Conservation (phyloP, 2,888 invertebrate species). For the Notodonta dromedarius region DNA sequence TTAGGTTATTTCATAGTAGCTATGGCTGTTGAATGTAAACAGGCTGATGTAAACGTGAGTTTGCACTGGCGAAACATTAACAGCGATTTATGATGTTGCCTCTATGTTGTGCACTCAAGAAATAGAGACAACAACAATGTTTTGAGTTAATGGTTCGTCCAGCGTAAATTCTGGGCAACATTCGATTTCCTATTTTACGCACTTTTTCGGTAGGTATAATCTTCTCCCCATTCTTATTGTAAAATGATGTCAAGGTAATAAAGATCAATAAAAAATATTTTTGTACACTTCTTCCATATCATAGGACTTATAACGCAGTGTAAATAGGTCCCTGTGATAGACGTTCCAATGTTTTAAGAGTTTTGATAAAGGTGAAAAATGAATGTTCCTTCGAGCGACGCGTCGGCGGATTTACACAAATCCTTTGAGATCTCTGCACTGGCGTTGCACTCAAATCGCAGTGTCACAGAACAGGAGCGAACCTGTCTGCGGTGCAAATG, state of each 20-base stretch:
- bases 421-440: conserved; percentile 14
- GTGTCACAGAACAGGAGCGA: conserved; percentile 6
- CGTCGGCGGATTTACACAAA: conserved; percentile 4
- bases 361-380: neutral
- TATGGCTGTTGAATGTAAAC: conserved; percentile 7
- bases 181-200: no score
- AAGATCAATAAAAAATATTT: no score
- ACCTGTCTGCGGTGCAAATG: neutral
- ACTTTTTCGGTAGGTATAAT: no score
- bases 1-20: neutral
- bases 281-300: no score
- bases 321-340: neutral
- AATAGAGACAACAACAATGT: no score
- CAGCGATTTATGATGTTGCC: no score
- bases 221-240: no score
- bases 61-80: no score
- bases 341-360: neutral
- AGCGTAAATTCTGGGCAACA: no score
- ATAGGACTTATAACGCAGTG: neutral
- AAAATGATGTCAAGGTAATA: no score
- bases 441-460: conserved; percentile 8
- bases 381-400: neutral
- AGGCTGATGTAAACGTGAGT: neutral
- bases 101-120: no score
- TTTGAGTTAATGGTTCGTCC: no score